phyloP scores from a whole-genome alignment of 2,113 vertebrate genomes.

The Todiramphus saurophagus region DNA sequence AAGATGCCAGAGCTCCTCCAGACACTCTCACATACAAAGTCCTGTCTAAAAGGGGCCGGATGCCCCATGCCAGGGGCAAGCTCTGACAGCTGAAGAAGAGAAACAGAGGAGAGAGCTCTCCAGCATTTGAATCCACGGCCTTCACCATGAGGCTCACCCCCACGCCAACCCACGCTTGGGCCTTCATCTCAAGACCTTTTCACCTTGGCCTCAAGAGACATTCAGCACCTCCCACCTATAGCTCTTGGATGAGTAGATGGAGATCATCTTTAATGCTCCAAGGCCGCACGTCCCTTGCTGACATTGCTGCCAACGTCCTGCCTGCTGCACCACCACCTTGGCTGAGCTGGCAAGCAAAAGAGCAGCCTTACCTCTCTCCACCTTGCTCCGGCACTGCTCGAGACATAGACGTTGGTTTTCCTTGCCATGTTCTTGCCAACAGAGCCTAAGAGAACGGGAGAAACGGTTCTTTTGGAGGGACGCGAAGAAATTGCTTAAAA shows the following conservation, averaged over 20 bases:
- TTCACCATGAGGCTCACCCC: background rate
- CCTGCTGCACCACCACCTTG: background rate
- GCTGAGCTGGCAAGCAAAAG: background rate
- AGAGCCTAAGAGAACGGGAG: conserved; percentile 78
- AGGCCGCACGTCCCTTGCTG: background rate
- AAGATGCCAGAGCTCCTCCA: background rate
- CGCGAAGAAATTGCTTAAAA: background rate
- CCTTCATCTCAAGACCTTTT: background rate
- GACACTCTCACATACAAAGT: background rate
- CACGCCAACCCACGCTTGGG: accelerated
- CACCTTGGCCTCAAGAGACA: background rate
- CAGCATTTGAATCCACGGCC: background rate
- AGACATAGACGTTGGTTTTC: conserved; percentile 95
- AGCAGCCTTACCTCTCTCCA: conserved; percentile 91
- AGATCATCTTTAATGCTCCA: background rate
- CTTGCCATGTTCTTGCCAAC: conserved; percentile 90
- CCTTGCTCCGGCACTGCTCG: conserved; percentile 90
- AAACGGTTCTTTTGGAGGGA: background rate
- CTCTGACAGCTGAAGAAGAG: background rate
- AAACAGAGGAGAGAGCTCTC: background rate
- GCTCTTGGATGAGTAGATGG: accelerated
- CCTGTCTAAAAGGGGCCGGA: background rate
- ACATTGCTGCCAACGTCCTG: accelerated
- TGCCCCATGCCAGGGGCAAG: accelerated
- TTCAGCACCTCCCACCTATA: background rate